phyloP scores from a whole-genome alignment of 2,888 invertebrate species.

The Brachyptera putata region DNA sequence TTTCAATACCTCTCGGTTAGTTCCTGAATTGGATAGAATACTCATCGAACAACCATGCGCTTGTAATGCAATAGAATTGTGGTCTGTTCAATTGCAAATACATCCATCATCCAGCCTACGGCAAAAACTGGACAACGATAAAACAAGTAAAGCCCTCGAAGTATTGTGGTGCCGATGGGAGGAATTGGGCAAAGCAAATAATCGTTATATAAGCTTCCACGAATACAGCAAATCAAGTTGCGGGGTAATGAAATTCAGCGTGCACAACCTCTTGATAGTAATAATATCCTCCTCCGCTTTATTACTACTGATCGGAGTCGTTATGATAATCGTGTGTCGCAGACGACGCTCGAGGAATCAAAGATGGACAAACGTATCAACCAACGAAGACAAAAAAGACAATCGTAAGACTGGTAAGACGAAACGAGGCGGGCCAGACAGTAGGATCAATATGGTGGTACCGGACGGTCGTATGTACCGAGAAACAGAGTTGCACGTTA shows the following conservation, averaged over 20 bases:
- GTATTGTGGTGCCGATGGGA: conserved; percentile 26
- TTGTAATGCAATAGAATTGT: conserved; percentile 48
- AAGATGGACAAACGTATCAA: conserved; percentile 29
- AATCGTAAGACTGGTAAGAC: neutral
- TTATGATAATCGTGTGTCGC: conserved; percentile 21
- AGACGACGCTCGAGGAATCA: conserved; percentile 13
- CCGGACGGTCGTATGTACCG: conserved; percentile 60
- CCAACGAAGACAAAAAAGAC: conserved; percentile 5
- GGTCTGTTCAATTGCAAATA: conserved; percentile 35
- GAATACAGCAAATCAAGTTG: conserved; percentile 28
- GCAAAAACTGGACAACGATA: neutral
- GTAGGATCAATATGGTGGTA: conserved; percentile 27
- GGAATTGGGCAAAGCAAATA: neutral
- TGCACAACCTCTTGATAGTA: conserved; percentile 24
- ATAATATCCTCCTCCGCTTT: conserved; percentile 3
- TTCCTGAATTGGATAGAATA: conserved; percentile 55
- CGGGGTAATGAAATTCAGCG: conserved; percentile 18
- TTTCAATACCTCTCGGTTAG: conserved; percentile 54
- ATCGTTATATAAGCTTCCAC: conserved; percentile 21
- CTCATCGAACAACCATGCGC: conserved; percentile 57
- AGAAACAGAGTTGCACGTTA: conserved; percentile 81
- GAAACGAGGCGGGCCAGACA: conserved; percentile 1
- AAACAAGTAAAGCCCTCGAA: too few species aligned
- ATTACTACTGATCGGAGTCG: conserved; percentile 16
- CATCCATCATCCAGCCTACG: conserved; percentile 27